Conservation (phyloP, 1,140 invertebrate species). For the Zaprionus ornatus region DNA sequence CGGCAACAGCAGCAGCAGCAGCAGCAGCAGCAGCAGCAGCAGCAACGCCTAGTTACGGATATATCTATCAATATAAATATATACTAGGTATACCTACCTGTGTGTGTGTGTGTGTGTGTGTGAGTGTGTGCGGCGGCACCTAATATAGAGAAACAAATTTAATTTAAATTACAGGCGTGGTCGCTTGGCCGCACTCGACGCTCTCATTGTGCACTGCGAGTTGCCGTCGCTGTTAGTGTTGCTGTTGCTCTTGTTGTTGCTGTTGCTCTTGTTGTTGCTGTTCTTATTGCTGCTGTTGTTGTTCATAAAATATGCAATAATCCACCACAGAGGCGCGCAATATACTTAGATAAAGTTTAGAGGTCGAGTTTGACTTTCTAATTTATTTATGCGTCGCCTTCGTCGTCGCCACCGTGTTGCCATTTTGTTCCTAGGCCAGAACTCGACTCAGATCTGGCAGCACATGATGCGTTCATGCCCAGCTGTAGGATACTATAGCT, state of each 20-base stretch:
- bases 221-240: constrained; percentile 2
- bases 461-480: constrained; percentile 55
- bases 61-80: constrained; percentile 45
- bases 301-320: constrained; percentile 81
- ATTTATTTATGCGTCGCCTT: constrained; percentile 77
- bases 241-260: constrained; percentile 40
- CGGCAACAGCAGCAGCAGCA: constrained; percentile 32
- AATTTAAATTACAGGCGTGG: constrained; percentile 83
- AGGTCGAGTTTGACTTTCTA: constrained; percentile 79
- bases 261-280: constrained; percentile 37
- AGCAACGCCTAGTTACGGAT: constrained; percentile 75
- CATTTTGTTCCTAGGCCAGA: constrained; percentile 65
- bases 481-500: background rate
- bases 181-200: constrained; percentile 58
- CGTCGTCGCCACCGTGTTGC: constrained; percentile 44
- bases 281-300: constrained; percentile 44
- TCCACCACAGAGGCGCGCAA: constrained; percentile 51
- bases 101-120: constrained; percentile 1
- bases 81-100: constrained; percentile 16
- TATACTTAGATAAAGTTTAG: constrained; percentile 75
- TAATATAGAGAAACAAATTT: constrained; percentile 82
- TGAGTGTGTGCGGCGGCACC: constrained; percentile 67
- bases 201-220: constrained; percentile 53
- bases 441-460: constrained; percentile 18
- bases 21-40: constrained; percentile 41